A percentile compares a stretch with the other conserved stretches of the same genome.
Evolutionary conservation across 2,797 vertebrate genomes (phyloP).

Genomic region (Oceanodroma leucorhoa): DNA sequence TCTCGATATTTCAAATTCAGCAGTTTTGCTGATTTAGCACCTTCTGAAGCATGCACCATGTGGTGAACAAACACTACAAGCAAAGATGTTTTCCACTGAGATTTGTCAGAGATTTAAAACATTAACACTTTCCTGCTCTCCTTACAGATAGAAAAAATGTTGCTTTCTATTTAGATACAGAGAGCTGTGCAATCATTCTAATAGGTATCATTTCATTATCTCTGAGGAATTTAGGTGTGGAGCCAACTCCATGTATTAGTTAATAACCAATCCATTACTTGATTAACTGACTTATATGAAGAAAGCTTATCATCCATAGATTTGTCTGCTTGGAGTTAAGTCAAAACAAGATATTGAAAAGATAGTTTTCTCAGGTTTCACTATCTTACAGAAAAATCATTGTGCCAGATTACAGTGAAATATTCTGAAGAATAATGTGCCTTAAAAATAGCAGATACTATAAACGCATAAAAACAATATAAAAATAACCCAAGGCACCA

Average conservation of each 20-base stretch:
- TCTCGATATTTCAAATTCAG: conserved; percentile 38
- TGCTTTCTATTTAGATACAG: neutral
- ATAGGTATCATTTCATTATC: conserved; percentile 29
- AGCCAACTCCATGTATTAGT: conserved; percentile 28
- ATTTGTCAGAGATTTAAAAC: conserved; percentile 4
- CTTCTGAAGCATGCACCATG: conserved; percentile 29
- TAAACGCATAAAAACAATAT: neutral
- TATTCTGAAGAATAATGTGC: neutral
- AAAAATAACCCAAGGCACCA: conserved; percentile 30
- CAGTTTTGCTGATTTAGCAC: conserved; percentile 57
- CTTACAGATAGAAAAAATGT: neutral
- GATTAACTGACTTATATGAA: conserved; percentile 37
- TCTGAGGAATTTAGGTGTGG: neutral
- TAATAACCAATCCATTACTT: conserved; percentile 53
- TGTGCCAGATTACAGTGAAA: neutral
- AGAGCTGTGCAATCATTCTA: conserved; percentile 25
- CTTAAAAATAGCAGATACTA: conserved; percentile 22
- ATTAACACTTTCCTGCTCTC: conserved; percentile 40
- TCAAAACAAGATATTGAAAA: conserved; percentile 19
- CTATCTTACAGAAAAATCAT: neutral
- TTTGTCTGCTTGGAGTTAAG: conserved; percentile 37
- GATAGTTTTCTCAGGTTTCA: neutral
- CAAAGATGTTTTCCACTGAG: conserved; percentile 51
- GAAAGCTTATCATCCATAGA: conserved; percentile 32
- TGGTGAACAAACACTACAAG: conserved; percentile 30